phyloP scores from a whole-genome alignment of 1,140 invertebrate genomes.

The Heterodera schachtii region DNA sequence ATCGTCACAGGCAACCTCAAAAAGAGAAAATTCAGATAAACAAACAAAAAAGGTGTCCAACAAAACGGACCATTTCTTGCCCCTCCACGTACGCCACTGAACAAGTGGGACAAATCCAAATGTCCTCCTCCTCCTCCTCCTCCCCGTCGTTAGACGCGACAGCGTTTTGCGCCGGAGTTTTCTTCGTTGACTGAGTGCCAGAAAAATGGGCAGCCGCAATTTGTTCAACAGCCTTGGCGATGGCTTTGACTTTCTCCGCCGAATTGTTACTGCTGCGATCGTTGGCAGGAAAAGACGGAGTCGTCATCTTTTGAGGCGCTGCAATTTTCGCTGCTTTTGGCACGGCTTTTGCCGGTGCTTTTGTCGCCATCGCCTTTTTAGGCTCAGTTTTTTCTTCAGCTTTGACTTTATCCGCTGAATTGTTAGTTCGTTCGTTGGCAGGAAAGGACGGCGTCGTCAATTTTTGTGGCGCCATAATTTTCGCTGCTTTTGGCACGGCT shows the following conservation, averaged over 20 bases:
- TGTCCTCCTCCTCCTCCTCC: conserved; percentile 35
- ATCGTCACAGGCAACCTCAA: conserved; percentile 38
- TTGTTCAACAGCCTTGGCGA: conserved; percentile 9
- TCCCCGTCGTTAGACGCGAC: neutral
- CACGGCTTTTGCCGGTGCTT: neutral
- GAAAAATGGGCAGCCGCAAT: conserved; percentile 8
- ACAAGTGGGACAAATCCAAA: conserved; percentile 54
- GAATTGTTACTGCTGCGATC: neutral
- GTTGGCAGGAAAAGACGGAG: neutral
- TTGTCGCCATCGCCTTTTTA: conserved; percentile 16
- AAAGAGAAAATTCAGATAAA: neutral
- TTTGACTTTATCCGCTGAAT: neutral
- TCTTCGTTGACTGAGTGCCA: neutral
- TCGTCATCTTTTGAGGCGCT: neutral
- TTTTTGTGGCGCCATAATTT: neutral
- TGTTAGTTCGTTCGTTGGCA: neutral
- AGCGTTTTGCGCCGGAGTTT: neutral
- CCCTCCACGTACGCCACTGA: conserved; percentile 57
- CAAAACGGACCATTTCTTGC: conserved; percentile 49
- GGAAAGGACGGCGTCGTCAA: neutral
- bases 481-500: neutral
- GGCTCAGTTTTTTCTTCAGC: neutral
- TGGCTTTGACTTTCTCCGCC: neutral
- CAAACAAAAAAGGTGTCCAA: neutral
- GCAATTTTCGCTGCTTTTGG: neutral